Conservation (phyloP, 2,113 vertebrate genomes). For the Sitta europaea region DNA sequence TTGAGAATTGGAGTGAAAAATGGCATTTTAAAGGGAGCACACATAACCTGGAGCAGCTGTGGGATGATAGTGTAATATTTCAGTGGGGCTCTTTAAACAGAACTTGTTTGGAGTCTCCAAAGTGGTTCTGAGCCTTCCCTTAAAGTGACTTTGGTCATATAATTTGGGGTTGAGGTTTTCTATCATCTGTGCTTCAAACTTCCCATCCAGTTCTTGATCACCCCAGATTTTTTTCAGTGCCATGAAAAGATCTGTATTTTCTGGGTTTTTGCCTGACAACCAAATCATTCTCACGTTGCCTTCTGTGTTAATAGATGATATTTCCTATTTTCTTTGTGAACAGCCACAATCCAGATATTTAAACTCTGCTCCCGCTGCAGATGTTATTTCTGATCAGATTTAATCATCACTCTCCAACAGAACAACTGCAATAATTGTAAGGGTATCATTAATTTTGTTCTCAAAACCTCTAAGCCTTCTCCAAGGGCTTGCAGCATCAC, state of each 20-base stretch:
- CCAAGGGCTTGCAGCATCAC: neutral
- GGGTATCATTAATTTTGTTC: neutral
- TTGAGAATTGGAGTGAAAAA: neutral
- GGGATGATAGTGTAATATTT: neutral
- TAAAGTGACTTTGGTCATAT: fast-evolving
- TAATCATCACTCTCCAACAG: neutral
- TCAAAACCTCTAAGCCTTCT: neutral
- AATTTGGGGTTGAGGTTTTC: neutral
- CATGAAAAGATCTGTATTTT: neutral
- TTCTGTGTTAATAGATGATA: neutral
- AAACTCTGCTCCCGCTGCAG: neutral
- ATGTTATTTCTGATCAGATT: neutral
- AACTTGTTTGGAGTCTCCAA: neutral
- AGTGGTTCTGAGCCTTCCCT: neutral
- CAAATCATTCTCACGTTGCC: neutral
- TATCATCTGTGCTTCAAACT: neutral
- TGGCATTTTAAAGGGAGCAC: neutral
- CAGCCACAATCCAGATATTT: neutral
- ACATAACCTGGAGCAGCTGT: fast-evolving
- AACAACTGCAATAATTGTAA: neutral
- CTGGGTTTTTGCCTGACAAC: neutral
- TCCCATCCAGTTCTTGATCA: neutral
- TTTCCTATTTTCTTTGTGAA: neutral
- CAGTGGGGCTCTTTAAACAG: neutral
- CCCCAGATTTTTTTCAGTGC: neutral